phyloP scores from a whole-genome alignment of 1,140 invertebrate genomes.

The Ceratosolen fusciceps region DNA sequence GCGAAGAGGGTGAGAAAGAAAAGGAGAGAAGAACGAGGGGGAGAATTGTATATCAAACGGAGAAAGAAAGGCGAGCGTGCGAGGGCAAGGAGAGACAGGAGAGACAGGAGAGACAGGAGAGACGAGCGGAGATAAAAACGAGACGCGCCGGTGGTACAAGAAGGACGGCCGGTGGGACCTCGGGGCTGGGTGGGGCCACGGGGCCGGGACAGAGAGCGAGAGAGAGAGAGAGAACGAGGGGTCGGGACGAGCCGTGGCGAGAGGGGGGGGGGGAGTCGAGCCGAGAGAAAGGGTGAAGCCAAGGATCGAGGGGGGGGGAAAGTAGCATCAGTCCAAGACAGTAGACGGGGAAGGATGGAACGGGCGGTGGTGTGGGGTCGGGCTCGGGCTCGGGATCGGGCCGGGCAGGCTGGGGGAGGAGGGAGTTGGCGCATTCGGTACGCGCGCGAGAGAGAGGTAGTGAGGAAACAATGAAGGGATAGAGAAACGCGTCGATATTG shows the following conservation, averaged over 20 bases:
- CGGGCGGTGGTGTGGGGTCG: background rate
- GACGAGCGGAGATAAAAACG: conserved; percentile 37
- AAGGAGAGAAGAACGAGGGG: conserved; percentile 28
- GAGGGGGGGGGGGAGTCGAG: conserved; percentile 20
- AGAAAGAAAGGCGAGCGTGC: conserved; percentile 19
- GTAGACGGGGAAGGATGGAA: background rate
- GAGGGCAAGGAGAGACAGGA: conserved; percentile 17
- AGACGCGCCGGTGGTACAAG: conserved; percentile 9
- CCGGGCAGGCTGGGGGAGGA: background rate
- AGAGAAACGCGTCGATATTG: conserved; percentile 30
- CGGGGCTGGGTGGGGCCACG: background rate
- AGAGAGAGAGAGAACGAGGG: background rate
- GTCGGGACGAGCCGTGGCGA: conserved; percentile 20
- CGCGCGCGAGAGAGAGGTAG: background rate
- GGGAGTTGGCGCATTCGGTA: no score
- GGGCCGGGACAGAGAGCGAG: background rate
- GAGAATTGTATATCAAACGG: conserved; percentile 34
- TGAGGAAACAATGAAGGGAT: background rate
- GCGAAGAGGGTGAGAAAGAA: conserved; percentile 44
- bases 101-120: background rate
- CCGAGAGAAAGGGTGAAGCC: conserved; percentile 27
- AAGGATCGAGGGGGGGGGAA: conserved; percentile 36
- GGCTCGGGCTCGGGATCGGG: background rate
- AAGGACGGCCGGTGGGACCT: background rate
- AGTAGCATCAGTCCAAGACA: conserved; percentile 11